Evolutionary conservation across 2,797 vertebrate species (phyloP), one percentile per base, ranked within the genome.

Genomic region (Leptodon cayanensis): DNA sequence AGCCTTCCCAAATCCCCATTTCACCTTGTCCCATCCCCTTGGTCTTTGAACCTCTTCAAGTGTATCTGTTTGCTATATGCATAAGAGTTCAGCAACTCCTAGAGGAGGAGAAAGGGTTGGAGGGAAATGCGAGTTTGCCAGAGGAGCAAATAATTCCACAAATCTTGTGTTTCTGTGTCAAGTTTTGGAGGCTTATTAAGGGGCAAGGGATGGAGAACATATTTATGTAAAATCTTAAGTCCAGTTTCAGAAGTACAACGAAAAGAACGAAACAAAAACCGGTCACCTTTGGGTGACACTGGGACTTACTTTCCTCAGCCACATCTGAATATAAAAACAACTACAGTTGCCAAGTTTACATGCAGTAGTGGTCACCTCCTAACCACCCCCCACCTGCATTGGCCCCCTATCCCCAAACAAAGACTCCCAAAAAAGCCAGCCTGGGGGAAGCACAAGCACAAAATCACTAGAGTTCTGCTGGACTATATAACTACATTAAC

Each of bases 401-500:
- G 39, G 22, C 19, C 6, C 18, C 29, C 31, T 28, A 10, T 8
- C 12, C 54, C 42, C 39, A 44, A 28, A 72, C 35, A 47, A 25
- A 65, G 37, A 40, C 20, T 62, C 10, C 11, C 14, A 13, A 49
- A 77, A 77, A 39, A 83, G 28, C 0, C 20, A 85, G 24, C 15
- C 40, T 5, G 16, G 9, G 14, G 18, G 4, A 9, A 78, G 1
- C 59, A 9, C 0, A 1, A 69, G n/a, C 21, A 85, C 28, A 74
- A 52, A 81, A 82, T 26, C 55, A 62, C 26, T 37, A 69, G n/a
- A 93, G 28, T 25, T 88, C 69, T 86, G 42, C 29, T 87, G 47
- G n/a, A 25, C 47, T 63, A 22, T 16, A 4, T 9, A 66, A 31
- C 39, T 65, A 49, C 16, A 54, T 49, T 87, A 77, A 72, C 40